Base-by-base conservation (phyloP, 1,140 invertebrate species). In the Drosophila saltans region DNA sequence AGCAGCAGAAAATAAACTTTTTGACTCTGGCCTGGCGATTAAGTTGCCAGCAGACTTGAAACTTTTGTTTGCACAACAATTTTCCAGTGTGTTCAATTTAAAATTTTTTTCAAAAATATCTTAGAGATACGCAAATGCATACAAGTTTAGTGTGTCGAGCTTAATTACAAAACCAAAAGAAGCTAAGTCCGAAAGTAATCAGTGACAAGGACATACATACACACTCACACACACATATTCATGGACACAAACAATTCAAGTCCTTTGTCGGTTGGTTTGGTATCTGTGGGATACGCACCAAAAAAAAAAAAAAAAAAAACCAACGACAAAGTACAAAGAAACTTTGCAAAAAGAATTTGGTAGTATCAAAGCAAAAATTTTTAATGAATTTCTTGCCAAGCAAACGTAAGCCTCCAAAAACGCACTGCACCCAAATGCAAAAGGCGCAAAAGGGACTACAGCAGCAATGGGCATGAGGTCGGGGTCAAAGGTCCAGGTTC, bases 321-420 rank as follows among this genome's bases (percentile, higher is more conserved):
- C 33, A 36, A 36, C 48, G 26, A 11, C 33, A 80, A 72, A 81
- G 64, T 77, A 80, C 72, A 81, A 66, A 83, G 72, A 89, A 89
- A 80, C 77, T 91, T 75, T 78, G 86, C 74, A 86, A 80, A 86
- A 85, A 90, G 86, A 89, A 90, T 89, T 90, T 72, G 68, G 77
- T 68, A 86, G 81, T 84, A 90, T 90, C 88, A 90, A 90, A 90
- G 88, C 88, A 90, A 90, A 91, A 88, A 90, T 90, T 81, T 90
- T 80, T 86, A 90, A 90, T 90, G 82, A 90, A 90, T 90, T 90
- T 90, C 81, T 85, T 90, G 79, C 78, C 72, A 70, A 70, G 63
- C 68, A 74, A 66, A 69, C 66, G 70, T 80, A 83, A 88, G 83
- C 83, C 83, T 85, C 75, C 78, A 78, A 80, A 78, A 80, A 81